phyloP scores from a whole-genome alignment of 2,113 vertebrate species.

The Tichodroma muraria region DNA sequence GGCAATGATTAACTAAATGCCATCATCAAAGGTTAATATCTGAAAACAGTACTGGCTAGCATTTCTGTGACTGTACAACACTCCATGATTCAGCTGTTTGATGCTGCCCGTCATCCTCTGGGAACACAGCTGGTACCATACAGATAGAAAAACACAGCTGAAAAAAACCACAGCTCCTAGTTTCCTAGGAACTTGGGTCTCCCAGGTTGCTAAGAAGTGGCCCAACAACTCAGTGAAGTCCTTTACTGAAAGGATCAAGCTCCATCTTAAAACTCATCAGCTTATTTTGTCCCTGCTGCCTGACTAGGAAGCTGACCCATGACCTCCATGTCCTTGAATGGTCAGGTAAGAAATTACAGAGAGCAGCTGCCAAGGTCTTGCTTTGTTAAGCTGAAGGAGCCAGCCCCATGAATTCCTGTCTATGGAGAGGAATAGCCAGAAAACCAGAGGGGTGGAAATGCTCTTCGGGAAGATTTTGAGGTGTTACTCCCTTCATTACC shows the following conservation, averaged over 20 bases:
- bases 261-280: not conserved
- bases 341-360: not conserved
- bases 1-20: not conserved
- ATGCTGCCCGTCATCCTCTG: not conserved
- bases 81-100: not conserved
- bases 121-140: not conserved
- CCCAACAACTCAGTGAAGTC: not conserved
- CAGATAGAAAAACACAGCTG: not conserved
- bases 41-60: not conserved
- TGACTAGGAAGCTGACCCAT: not conserved
- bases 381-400: not conserved
- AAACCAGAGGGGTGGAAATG: not conserved
- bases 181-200: not conserved
- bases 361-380: not conserved
- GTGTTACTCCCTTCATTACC: not conserved
- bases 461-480: not conserved
- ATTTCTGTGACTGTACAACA: not conserved
- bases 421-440: not conserved
- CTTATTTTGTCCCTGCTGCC: not conserved
- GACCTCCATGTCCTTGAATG: not conserved
- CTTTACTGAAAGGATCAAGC: not conserved
- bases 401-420: not conserved
- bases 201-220: not conserved
- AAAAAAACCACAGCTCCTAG: no score
- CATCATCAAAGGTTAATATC: not conserved